Conservation (phyloP, 2,113 vertebrate genomes). For the Oreotrochilus melanogaster region DNA sequence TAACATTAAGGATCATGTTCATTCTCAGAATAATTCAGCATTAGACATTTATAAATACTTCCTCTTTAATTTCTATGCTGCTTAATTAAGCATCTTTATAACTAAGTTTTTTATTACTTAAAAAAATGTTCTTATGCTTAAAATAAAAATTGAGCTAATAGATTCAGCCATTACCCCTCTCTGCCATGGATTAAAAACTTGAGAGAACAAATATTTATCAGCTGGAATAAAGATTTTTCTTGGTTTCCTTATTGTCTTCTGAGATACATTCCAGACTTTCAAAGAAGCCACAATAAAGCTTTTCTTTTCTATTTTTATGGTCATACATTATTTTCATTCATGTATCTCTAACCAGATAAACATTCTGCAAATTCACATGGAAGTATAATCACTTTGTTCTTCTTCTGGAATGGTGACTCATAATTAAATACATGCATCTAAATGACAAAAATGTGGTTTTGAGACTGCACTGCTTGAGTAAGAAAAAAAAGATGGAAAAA, state of each 20-base stretch:
- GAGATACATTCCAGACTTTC: conserved; percentile 66
- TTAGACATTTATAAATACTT: conserved; percentile 16
- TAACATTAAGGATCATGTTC: conserved; percentile 2
- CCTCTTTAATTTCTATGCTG: conserved; percentile 38
- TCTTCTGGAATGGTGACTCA: conserved; percentile 53
- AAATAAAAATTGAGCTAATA: conserved; percentile 53
- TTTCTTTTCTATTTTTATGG: conserved; percentile 67
- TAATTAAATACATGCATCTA: conserved; percentile 49
- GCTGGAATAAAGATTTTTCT: conserved; percentile 50
- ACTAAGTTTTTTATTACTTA: neutral
- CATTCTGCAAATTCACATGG: conserved; percentile 41
- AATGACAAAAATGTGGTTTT: neutral
- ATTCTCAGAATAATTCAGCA: conserved; percentile 36
- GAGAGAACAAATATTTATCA: conserved; percentile 66
- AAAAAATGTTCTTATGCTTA: neutral
- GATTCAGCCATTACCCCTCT: conserved; percentile 41
- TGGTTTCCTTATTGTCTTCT: conserved; percentile 22
- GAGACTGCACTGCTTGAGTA: neutral
- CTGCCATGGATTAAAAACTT: conserved; percentile 24
- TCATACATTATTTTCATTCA: conserved; percentile 56
- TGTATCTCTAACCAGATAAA: conserved; percentile 70
- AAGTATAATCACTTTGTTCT: conserved; percentile 66
- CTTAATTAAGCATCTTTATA: conserved; percentile 52
- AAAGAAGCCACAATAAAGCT: conserved; percentile 68
- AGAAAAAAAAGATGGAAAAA: neutral